Conservation (phyloP, 2,113 vertebrate genomes). For the Sander vitreus region DNA sequence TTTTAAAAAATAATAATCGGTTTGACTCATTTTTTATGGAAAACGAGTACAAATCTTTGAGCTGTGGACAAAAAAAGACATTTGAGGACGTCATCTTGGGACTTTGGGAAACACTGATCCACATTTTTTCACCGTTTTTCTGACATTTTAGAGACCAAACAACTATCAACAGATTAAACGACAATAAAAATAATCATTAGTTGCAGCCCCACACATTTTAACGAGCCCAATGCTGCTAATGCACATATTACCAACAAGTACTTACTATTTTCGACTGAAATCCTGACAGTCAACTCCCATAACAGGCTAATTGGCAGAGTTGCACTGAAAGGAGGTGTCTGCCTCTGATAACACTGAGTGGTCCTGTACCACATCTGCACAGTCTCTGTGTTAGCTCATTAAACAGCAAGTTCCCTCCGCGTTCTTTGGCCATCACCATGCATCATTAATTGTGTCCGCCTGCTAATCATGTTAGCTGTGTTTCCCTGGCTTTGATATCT, state of each 20-base stretch:
- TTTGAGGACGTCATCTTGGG: too few relatives aligned
- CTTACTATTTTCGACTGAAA: conserved; percentile 36
- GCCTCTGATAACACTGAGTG: conserved; percentile 60
- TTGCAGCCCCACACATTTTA: conserved; percentile 1
- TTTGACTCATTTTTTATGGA: too few relatives aligned
- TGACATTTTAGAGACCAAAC: too few relatives aligned
- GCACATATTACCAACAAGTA: conserved; percentile 41
- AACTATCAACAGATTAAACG: too few relatives aligned
- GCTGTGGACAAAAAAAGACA: too few relatives aligned
- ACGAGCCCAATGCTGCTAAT: conserved; percentile 37
- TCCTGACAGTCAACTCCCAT: conserved; percentile 55
- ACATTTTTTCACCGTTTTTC: too few relatives aligned
- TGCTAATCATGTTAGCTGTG: conserved; percentile 64
- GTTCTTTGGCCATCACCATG: conserved; percentile 68
- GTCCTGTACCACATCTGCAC: conserved; percentile 69
- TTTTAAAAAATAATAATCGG: too few relatives aligned
- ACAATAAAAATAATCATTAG: too few relatives aligned
- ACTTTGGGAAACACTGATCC: too few relatives aligned
- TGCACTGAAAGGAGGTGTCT: conserved; percentile 49
- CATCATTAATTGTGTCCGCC: conserved; percentile 74
- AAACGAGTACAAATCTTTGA: too few relatives aligned
- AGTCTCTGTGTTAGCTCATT: conserved; percentile 69
- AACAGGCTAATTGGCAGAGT: conserved; percentile 67
- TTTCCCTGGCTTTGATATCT: conserved; percentile 65
- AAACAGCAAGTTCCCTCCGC: conserved; percentile 65